phyloP scores from a whole-genome alignment of 2,113 vertebrate species.

The Lontra canadensis region DNA sequence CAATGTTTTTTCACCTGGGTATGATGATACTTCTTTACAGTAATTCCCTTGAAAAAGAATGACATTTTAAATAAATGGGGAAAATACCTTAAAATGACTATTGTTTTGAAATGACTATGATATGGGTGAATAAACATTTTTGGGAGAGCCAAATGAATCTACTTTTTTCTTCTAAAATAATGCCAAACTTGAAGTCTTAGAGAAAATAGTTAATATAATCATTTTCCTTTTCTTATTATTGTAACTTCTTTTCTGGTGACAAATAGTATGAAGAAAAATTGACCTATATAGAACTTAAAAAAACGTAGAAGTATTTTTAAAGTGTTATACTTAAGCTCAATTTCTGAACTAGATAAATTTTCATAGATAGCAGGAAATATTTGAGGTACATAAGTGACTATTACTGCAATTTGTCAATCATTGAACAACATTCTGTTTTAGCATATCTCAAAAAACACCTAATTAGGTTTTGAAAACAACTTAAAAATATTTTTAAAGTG shows the following conservation, averaged over 20 bases:
- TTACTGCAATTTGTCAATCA: background rate
- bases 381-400: background rate
- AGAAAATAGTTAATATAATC: conserved; percentile 21
- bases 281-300: background rate
- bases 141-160: conserved; percentile 27
- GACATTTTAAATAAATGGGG: conserved; percentile 35
- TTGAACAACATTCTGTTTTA: background rate
- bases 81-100: conserved; percentile 55
- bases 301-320: background rate
- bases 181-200: conserved; percentile 12
- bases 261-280: background rate
- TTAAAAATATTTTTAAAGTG: background rate
- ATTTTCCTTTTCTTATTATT: conserved; percentile 28
- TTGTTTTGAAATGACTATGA: conserved; percentile 48
- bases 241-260: background rate
- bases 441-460: background rate
- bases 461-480: background rate
- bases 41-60: conserved; percentile 56
- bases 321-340: background rate
- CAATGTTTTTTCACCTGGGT: background rate
- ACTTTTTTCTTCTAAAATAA: conserved; percentile 45
- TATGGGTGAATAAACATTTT: background rate
- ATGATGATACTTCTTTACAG: conserved; percentile 50
- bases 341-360: background rate
- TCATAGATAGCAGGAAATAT: background rate